These are phyloP conservation scores for Brenthis daphne DNA, from an alignment of 2,888 invertebrate genomes.

Conservation along the genomic window DNA sequence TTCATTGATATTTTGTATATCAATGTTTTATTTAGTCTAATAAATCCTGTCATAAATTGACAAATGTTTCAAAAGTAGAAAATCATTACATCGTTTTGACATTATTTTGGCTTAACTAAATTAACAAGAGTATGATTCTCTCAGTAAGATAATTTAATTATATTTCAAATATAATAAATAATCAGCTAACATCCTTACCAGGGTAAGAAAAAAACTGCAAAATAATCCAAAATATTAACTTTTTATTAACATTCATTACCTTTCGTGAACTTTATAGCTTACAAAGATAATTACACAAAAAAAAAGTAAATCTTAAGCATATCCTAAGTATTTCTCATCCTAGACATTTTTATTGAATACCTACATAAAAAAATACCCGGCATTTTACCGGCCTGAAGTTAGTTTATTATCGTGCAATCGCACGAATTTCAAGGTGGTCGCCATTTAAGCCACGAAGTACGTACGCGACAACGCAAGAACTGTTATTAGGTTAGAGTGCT, in stretches of 20 bases:
- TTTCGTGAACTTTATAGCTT: too few relatives aligned
- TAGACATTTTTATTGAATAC: conserved; percentile 36
- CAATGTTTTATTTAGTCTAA: background rate
- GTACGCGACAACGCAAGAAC: conserved; percentile 19
- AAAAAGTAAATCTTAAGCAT: background rate
- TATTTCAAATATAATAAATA: background rate
- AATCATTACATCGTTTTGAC: conserved; percentile 53
- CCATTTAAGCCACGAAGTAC: conserved; percentile 80
- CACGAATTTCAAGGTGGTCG: conserved; percentile 70
- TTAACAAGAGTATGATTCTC: conserved; percentile 79
- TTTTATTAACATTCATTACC: too few relatives aligned
- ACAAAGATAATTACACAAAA: background rate
- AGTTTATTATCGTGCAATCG: conserved; percentile 49
- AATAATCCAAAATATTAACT: too few relatives aligned
- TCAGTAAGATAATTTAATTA: conserved; percentile 59
- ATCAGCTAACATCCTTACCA: background rate
- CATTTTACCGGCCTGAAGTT: conserved; percentile 59
- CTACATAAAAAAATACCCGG: conserved; percentile 53
- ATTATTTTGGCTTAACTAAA: conserved; percentile 75
- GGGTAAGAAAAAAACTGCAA: conserved; percentile 3
- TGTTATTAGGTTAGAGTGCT: conserved; percentile 69
- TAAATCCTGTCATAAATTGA: background rate
- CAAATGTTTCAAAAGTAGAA: conserved; percentile 39
- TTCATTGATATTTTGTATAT: background rate
- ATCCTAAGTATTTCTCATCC: too few relatives aligned